Conservation (phyloP, 2,797 vertebrate genomes). For the Malurus leucopterus region DNA sequence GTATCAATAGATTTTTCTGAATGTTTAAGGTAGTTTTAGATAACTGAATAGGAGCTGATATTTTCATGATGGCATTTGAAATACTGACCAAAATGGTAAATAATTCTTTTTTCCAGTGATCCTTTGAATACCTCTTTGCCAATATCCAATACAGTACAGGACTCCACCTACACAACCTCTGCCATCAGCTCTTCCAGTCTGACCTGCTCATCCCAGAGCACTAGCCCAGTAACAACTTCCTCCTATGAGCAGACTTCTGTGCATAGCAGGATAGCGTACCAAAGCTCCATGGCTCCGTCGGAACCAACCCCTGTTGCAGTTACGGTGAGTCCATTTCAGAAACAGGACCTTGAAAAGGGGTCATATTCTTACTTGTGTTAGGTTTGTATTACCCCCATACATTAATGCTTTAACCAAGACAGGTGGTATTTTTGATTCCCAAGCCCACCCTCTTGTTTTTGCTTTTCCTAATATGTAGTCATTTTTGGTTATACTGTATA, state of each 20-base stretch:
- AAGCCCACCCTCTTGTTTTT: neutral
- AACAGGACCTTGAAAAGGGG: neutral
- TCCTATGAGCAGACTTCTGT: conserved; percentile 84
- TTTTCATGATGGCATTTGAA: neutral
- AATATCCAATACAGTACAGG: conserved; percentile 83
- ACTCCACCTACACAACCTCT: conserved; percentile 83
- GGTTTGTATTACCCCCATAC: neutral
- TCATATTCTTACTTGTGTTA: neutral
- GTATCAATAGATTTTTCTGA: neutral
- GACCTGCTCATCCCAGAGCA: conserved; percentile 76
- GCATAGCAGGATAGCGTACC: conserved; percentile 76
- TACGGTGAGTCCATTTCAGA: conserved; percentile 72
- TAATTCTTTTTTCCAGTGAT: conserved; percentile 77
- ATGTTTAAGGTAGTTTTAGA: neutral
- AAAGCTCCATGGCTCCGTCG: conserved; percentile 77
- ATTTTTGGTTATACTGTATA: neutral
- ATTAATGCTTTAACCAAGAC: neutral
- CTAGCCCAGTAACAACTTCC: conserved; percentile 78
- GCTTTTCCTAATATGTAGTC: neutral
- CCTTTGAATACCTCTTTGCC: conserved; percentile 85
- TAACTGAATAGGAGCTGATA: neutral
- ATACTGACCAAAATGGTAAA: neutral
- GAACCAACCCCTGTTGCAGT: conserved; percentile 76
- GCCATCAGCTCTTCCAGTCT: conserved; percentile 80
- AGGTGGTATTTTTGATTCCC: neutral